These are phyloP conservation scores for Mohoua ochrocephala DNA, from an alignment of 2,113 vertebrate species.

Conservation along the genomic window DNA sequence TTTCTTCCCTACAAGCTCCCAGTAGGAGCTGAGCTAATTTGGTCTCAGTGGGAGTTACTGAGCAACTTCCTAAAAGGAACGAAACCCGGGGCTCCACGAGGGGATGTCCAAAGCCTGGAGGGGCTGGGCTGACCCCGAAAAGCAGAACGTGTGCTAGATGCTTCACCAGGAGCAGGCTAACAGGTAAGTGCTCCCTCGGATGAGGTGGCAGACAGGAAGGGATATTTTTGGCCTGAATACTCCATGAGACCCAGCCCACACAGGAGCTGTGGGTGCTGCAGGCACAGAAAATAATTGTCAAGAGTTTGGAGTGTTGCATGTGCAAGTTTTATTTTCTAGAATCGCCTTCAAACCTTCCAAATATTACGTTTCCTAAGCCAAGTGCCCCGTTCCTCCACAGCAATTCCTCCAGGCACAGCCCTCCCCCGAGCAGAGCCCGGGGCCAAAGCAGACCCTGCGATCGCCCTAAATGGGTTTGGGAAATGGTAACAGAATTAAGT, in stretches of 20 bases:
- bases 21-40: constrained; percentile 46
- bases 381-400: neutral
- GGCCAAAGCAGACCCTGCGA: neutral
- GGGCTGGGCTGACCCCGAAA: neutral
- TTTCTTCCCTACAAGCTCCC: constrained; percentile 13
- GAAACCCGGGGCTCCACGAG: neutral
- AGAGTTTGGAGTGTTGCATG: neutral
- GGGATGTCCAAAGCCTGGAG: neutral
- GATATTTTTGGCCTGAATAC: neutral
- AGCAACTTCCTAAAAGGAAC: neutral
- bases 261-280: neutral
- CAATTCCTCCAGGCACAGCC: neutral
- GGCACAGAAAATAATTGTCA: neutral
- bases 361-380: neutral
- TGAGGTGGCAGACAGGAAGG: neutral
- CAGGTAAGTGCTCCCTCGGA: neutral
- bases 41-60: constrained; percentile 35
- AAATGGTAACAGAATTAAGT: neutral
- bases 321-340: neutral
- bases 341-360: neutral
- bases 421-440: neutral
- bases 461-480: neutral
- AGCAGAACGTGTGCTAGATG: neutral
- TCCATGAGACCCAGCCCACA: neutral
- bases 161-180: neutral